Evolutionary conservation across 2,888 invertebrate species (phyloP), one percentile per base, ranked within the genome.

Genomic region (Anagyrus pseudococci): DNA sequence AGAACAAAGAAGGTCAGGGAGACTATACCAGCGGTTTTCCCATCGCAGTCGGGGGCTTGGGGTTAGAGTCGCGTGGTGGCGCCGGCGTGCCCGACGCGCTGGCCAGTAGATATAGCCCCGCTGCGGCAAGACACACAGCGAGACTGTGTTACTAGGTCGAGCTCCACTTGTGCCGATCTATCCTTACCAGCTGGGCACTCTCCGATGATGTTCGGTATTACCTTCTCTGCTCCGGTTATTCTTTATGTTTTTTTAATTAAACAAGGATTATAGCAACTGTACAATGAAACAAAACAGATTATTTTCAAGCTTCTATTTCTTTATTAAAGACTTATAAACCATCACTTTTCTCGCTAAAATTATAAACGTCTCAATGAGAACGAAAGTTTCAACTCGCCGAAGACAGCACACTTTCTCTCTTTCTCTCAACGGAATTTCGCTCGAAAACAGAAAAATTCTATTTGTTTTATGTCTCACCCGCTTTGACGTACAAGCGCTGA

Each of bases 31-130:
- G 10, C 2, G 13, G 8, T 37, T 37, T 37, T 15, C 4, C 33
- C 33, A 8, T 20, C 13, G 19, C 7, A n/a, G 20, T 49, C n/a
- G n/a, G n/a, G n/a, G 33, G 23, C 49, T 58, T 58, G 44, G 52
- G 58, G 63, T 59, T 63, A 63, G 46, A 26, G 29, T n/a, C 59
- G 59, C 29, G 23, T 8, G 56, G 44, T 63, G 64, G 59, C 64
- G 64, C 52, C 64, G 47, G 47, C 17, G n/a, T 50, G 25, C 55
- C 53, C 53, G 33, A 56, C 47, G 4, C 33, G 33, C 17, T 17
- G 4, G 40, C 29, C 4, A 37, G 33, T 37, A 37, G 33, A 37
- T 37, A 37, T 15, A 37, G 33, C 33, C 33, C 13, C 10, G 33
- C 15, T 4, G 43, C 33, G 37, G 13, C 20, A 4, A 2, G 23